phyloP scores from a whole-genome alignment of 2,888 invertebrate genomes.

The Diaperis boleti region DNA sequence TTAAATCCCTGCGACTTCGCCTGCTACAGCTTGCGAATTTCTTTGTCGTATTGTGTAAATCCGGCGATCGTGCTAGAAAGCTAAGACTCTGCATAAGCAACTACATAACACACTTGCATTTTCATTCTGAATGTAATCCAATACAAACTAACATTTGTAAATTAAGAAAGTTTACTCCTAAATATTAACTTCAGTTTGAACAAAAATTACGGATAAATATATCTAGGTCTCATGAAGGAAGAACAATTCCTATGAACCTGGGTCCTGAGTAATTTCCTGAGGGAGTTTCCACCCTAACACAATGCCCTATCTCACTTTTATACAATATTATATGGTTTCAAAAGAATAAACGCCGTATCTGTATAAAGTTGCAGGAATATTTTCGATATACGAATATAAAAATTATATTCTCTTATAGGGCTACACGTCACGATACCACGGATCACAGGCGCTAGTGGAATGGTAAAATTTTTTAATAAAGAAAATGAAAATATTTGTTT shows the following conservation, averaged over 20 bases:
- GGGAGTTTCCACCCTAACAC: slow-evolving; percentile 19
- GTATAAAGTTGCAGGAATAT: slow-evolving; percentile 2
- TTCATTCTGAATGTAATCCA: slow-evolving; percentile 5
- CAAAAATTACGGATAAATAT: slow-evolving; percentile 27
- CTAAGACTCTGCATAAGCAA: neutral
- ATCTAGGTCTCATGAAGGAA: slow-evolving; percentile 21
- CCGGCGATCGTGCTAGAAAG: slow-evolving; percentile 1
- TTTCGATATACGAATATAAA: neutral
- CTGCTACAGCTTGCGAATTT: too few relatives aligned
- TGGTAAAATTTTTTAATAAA: slow-evolving; percentile 18
- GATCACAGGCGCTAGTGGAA: too few relatives aligned
- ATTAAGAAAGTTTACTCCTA: slow-evolving; percentile 21
- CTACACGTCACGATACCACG: slow-evolving; percentile 15
- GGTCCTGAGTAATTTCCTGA: slow-evolving; percentile 30
- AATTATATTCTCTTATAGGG: slow-evolving; percentile 14
- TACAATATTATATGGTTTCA: slow-evolving; percentile 17
- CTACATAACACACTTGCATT: slow-evolving; percentile 1
- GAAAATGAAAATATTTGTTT: slow-evolving; percentile 25
- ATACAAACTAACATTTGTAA: neutral
- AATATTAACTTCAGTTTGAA: slow-evolving; percentile 25
- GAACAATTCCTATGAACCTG: slow-evolving; percentile 27
- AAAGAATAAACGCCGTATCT: slow-evolving; percentile 1
- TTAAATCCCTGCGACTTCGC: neutral
- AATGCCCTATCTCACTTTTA: slow-evolving; percentile 19
- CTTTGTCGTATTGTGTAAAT: neutral